These are phyloP conservation scores for Todiramphus chloris DNA, from an alignment of 2,113 vertebrate species.

Conservation along the genomic window DNA sequence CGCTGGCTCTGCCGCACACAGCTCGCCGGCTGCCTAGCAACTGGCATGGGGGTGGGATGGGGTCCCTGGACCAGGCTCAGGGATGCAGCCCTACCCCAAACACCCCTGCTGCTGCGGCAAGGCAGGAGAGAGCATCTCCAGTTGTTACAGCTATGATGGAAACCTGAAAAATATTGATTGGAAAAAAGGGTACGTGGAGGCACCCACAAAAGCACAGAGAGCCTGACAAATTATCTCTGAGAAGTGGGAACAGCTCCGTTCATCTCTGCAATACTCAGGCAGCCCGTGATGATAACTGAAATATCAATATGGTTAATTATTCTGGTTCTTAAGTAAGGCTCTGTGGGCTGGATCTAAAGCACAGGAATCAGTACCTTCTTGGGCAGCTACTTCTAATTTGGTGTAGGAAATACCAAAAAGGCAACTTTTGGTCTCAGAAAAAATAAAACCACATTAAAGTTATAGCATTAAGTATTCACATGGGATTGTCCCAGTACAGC, in stretches of 20 bases:
- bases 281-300: neutral
- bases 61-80: neutral
- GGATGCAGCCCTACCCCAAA: neutral
- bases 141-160: neutral
- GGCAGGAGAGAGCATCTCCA: neutral
- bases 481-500: neutral
- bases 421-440: neutral
- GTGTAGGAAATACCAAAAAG: neutral
- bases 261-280: neutral
- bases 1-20: neutral
- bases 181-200: accelerated
- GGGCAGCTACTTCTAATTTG: neutral
- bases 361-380: neutral
- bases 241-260: neutral
- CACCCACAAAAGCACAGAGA: neutral
- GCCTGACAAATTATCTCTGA: neutral
- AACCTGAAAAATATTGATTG: neutral
- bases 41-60: neutral
- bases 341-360: neutral
- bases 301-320: neutral
- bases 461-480: neutral
- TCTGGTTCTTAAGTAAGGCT: neutral
- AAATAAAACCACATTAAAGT: neutral
- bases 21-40: slow-evolving; percentile 57
- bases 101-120: neutral